Base-by-base conservation (phyloP, 2,797 vertebrate genomes). In the Linurgus olivaceus region DNA sequence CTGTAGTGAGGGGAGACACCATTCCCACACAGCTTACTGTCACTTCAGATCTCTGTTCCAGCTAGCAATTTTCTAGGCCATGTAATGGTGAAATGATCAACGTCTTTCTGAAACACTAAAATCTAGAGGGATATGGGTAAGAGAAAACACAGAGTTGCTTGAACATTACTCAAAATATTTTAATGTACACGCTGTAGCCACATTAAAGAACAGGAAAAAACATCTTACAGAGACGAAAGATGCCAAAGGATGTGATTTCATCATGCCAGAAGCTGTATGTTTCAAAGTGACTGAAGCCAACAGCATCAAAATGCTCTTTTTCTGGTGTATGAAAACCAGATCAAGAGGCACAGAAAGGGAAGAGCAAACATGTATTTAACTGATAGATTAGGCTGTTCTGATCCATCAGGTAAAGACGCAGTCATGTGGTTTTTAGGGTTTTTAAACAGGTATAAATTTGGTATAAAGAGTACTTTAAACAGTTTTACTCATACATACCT, bases 131-230 rank as follows among this genome's bases (percentile, higher is more conserved):
- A 23, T 10, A 16, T 0, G 18, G 20, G 2, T 47, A 75, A 86
- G 51, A 94, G 54, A 93, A 91, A 83, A 86, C 52, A 73, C 44
- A 13, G 37, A 80, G 40, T 2, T 76, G 42, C 63, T 91, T 62
- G 24, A 79, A 66, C 2, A 1, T 68, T 84, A 81, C 51, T 92
- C 66, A 93, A 65, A 93, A 70, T 81, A 66, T 83, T 95, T 94
- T 95, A 91, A 95, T 91, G 73, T 93, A 88, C 79, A 58, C 44
- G 70, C 73, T 65, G 62, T 57, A 86, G 83, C 76, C 90, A 91
- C 76, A 40, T 75, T 80, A 91, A 88, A 91, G 80, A 79, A 42
- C 50, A 35, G 44, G 9, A 8, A 50, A 59, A 94, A 86, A 29
- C 35, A 72, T 83, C 52, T 88, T 90, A 51, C 18, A 68, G 77